Evolutionary conservation across 2,113 vertebrate genomes (phyloP).

Genomic region (Eurystomus gularis): DNA sequence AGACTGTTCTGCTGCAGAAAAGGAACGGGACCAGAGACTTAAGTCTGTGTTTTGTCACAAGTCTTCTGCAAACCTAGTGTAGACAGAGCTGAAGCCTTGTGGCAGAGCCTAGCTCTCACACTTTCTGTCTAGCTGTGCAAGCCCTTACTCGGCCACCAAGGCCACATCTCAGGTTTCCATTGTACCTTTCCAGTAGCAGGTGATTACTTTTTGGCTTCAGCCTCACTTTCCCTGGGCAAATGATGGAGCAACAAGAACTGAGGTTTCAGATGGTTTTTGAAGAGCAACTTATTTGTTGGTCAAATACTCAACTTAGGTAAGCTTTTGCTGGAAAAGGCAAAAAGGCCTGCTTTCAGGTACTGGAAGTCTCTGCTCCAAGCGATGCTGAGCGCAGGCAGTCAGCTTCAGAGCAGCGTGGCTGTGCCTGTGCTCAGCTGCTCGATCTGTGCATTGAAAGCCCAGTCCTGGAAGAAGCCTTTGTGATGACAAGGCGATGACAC

Average conservation of each 20-base stretch:
- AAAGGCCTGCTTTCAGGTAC: background rate
- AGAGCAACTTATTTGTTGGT: background rate
- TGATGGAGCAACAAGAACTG: background rate
- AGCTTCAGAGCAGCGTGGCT: background rate
- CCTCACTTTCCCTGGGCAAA: background rate
- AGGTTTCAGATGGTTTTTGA: background rate
- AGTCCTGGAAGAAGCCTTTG: background rate
- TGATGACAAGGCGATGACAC: background rate
- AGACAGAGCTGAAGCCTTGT: background rate
- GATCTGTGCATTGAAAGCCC: background rate
- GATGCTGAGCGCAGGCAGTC: background rate
- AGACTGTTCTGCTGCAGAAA: background rate
- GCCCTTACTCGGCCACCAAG: background rate
- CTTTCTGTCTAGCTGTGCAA: background rate
- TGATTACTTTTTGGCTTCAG: background rate
- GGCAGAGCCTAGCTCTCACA: background rate
- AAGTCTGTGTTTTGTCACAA: background rate
- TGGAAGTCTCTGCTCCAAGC: background rate
- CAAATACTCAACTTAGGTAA: constrained; percentile 20
- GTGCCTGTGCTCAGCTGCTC: background rate
- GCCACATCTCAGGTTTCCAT: background rate
- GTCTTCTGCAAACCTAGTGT: background rate
- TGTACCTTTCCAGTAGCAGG: background rate
- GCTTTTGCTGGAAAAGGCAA: constrained; percentile 23
- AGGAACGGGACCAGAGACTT: background rate